Evolutionary conservation across 2,113 vertebrate species (phyloP), one percentile per base, ranked within the genome.

Genomic region (Coreoperca whiteheadi): DNA sequence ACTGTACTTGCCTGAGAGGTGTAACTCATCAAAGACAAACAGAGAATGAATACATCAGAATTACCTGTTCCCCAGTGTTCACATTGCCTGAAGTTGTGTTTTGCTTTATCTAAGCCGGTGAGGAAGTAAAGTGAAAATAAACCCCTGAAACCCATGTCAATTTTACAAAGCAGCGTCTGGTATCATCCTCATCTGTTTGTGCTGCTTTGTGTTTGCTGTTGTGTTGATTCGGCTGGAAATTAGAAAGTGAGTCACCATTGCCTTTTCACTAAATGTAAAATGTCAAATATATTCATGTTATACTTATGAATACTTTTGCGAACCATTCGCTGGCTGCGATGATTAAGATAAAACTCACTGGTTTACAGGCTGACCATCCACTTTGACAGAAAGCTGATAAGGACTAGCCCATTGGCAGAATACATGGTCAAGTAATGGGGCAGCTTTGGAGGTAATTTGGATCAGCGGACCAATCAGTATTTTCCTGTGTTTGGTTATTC

Each of bases 401-500:
- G 10, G 21, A 46, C n/a, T 5, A 34, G 46, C 37, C 30, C 6
- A n/a, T 1, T 51, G 16, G 9, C 16, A 74, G 53, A 59, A 66
- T 56, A 64, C 48, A 28, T 21, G 57, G 23, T 57, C 30, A 18
- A 8, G 61, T 65, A 43, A 83, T 74, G 70, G 71, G 30, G 48
- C 73, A 57, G 51, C 69, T 56, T 76, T 79, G 32, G 48, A 72
- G 70, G 74, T 48, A 87, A 67, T 77, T 80, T 73, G 43, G 75
- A 86, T 86, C 82, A 53, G 77, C 63, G 14, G 34, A 66, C 63
- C 84, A 72, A 85, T 90, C 78, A 51, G 86, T 84, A 60, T 71
- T 80, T 84, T 82, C 84, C 72, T 59, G 86, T 79, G 77, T 88
- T 72, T 92, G 87, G 91, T 92, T 88, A 83, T 87, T 93, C 84